phyloP scores from a whole-genome alignment of 2,113 vertebrate species.

The Brachypodius melanocephalos region DNA sequence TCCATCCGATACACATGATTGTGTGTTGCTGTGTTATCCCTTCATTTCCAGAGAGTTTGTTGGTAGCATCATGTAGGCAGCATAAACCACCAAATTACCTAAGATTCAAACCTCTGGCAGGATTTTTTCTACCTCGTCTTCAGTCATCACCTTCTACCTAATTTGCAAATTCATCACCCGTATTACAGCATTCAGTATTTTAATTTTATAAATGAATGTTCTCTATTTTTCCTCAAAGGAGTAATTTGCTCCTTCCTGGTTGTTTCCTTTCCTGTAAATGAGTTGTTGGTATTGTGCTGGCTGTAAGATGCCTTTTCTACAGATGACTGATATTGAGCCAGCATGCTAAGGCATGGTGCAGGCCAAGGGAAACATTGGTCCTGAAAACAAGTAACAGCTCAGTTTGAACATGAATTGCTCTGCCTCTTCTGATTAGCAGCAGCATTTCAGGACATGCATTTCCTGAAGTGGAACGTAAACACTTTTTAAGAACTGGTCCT shows the following conservation, averaged over 20 bases:
- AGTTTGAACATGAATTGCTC: neutral
- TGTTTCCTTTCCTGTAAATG: neutral
- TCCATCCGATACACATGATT: rapidly evolving
- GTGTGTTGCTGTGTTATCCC: neutral
- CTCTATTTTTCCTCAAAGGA: neutral
- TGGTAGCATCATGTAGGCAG: neutral
- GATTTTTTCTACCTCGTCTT: neutral
- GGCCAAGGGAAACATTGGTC: neutral
- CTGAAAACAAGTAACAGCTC: neutral
- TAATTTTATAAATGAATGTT: neutral
- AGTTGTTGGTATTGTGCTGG: neutral
- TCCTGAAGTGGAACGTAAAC: neutral
- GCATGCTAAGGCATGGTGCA: neutral
- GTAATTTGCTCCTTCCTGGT: neutral
- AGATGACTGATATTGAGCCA: neutral
- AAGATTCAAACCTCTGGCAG: neutral
- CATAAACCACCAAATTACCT: neutral
- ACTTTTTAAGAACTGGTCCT: neutral
- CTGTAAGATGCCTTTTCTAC: neutral
- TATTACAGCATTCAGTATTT: neutral
- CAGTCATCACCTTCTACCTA: neutral
- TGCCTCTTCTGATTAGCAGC: neutral
- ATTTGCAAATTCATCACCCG: neutral
- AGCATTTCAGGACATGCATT: neutral
- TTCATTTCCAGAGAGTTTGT: neutral